Percentiles rank a stretch among this genome's conserved stretches.
These are phyloP conservation scores for Recurvirostra avosetta DNA, from an alignment of 2,113 vertebrate species.

Conservation along the genomic window DNA sequence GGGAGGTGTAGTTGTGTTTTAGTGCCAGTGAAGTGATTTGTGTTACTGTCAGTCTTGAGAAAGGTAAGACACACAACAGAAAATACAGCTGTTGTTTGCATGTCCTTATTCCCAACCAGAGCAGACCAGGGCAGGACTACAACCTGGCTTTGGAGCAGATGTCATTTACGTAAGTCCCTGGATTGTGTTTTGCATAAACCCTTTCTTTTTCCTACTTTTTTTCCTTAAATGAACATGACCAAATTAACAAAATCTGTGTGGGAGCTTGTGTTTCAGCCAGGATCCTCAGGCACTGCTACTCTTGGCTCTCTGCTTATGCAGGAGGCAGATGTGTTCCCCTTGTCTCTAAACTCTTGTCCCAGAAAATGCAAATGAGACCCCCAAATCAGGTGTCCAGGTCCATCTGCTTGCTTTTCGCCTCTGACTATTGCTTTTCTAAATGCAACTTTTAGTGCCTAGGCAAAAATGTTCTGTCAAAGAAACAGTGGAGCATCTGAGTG, in stretches of 20 bases:
- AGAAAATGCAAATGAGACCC: slow-evolving; percentile 14
- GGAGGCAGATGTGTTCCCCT: not conserved
- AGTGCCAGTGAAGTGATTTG: not conserved
- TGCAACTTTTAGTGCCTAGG: not conserved
- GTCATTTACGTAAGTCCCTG: not conserved
- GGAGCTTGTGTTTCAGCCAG: not conserved
- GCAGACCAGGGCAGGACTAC: not conserved
- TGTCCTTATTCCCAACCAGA: not conserved
- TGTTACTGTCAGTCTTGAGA: not conserved
- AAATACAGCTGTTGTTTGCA: not conserved
- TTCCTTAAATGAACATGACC: not conserved
- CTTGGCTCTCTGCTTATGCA: not conserved
- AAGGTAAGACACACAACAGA: not conserved
- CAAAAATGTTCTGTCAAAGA: not conserved
- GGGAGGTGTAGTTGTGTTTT: not conserved
- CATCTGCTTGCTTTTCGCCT: not conserved
- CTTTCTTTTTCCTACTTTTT: not conserved
- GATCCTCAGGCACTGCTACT: not conserved
- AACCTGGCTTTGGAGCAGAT: not conserved
- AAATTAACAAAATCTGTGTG: slow-evolving; percentile 13
- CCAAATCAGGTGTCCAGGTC: not conserved
- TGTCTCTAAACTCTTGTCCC: not conserved
- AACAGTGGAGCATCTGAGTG: not conserved
- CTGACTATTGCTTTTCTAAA: not conserved
- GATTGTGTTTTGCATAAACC: not conserved